Base-by-base conservation (phyloP, 2,888 invertebrate genomes). In the Neocrepidodera transversa region DNA sequence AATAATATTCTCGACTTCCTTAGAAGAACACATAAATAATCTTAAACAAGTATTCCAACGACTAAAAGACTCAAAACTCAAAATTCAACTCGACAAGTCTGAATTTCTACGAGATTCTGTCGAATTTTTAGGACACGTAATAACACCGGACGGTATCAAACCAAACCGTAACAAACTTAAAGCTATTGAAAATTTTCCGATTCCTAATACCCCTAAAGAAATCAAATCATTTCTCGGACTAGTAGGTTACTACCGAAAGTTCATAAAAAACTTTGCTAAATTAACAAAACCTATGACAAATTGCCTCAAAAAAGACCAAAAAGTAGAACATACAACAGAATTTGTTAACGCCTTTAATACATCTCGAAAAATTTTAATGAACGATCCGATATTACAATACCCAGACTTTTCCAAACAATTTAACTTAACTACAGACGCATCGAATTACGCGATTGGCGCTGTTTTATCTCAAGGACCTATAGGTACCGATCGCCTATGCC, bases 341-440 rank as follows among this genome's bases (percentile, higher is more conserved):
- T 66, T 55, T 45, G 13, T 58, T n/a, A 26, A 36, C 26, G 42
- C 52, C 28, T 65, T 67, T 36, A 48, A 65, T 35, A 57, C 40
- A n/a, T 67, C 62, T 23, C 64, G 64, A 58, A 60, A 58, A 40
- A 11, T 67, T 6, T 28, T 66, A 23, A 63, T 23, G 2, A 67
- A 43, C 26, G 43, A 43, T 7, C 64, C 68, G n/a, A 8, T 71
- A n/a, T 55, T 71, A 7, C 65, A 72, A 60, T 74, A 72, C 49
- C 74, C 74, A 4, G 70, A 76, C 60, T 73, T 62, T 45, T 42
- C 38, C 58, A 66, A 72, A 66, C 52, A 63, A 4, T 77, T 77
- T 60, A 61, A 66, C 14, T 38, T 76, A 6, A 69, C 70, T 0
- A 76, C 77, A 0, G 78, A 78, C 58, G 78, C 77, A 0, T 70